Evolutionary conservation across 2,113 vertebrate species (phyloP), one percentile per base, ranked within the genome.

Genomic region (Natator depressus): DNA sequence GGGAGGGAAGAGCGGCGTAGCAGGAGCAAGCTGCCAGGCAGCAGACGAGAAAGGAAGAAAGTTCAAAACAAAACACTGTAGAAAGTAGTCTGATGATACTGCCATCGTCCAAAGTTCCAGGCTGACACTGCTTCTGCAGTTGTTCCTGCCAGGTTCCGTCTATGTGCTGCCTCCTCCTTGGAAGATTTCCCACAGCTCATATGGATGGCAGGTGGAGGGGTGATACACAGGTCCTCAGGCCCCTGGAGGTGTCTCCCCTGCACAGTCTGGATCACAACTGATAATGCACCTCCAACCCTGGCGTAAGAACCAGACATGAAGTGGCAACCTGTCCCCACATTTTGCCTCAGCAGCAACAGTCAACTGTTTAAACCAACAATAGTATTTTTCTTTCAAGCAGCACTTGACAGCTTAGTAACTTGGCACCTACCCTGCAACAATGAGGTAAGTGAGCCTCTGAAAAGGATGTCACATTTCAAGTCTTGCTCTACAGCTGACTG

Each of bases 161-260:
- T 38, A 50, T 17, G 1, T 0, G 12, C 5, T 17, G 47, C 17
- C 50, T 72, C 42, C 35, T 72, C n/a, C 65, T 17, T 69, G 62
- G 62, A 69, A 69, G 62, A 69, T 31, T 14, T 62, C 27, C 31
- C 46, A 12, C 20, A 25, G 46, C 38, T n/a, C 42, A 31, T 42
- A 78, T 25, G 29, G 49, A 38, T 35, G 35, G 1, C 19, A 16
- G 12, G n/a, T 29, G 22, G 49, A 25, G 29, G 75, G 78, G 46
- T 49, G 24, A 75, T 78, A n/a, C 5, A 19, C 2, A 9, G 1
- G 0, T 7, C 6, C 3, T 11, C 0, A 0, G 25, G n/a, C 16
- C 10, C 65, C 42, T 19, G 4, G 0, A 0, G 51, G 46, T 5
- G 65, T 0, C 0, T 51, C 25, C 72, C 19, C 1, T 5, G 24